Percentiles rank a stretch among this genome's conserved stretches.
Evolutionary conservation across 1,140 invertebrate species (phyloP).

Genomic region (Lepidostoma basale): DNA sequence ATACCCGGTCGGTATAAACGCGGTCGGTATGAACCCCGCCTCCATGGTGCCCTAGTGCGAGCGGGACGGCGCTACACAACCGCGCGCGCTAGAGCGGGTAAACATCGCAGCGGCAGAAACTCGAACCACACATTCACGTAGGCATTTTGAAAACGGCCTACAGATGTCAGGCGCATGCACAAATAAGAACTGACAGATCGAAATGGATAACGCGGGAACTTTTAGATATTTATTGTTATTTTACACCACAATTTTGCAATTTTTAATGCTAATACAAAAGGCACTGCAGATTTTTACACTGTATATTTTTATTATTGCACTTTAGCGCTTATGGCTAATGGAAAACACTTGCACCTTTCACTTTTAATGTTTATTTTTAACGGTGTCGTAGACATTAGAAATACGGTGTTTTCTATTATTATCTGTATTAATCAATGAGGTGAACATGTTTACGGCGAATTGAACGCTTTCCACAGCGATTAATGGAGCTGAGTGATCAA

Average conservation of each 20-base stretch:
- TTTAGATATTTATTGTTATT: neutral
- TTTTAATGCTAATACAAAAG: neutral
- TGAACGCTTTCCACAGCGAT: neutral
- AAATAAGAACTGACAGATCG: neutral
- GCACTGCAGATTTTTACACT: neutral
- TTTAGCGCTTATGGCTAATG: neutral
- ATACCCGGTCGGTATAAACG: conserved; percentile 50
- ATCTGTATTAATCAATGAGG: neutral
- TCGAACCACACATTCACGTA: neutral
- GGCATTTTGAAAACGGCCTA: neutral
- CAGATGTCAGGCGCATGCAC: neutral
- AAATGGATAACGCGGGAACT: neutral
- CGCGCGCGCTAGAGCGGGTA: conserved; percentile 7
- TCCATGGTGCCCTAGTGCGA: conserved; percentile 52
- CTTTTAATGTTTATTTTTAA: neutral
- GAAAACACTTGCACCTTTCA: neutral
- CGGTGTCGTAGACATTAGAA: neutral
- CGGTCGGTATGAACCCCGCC: conserved; percentile 59
- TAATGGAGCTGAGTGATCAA: neutral
- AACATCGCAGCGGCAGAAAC: neutral
- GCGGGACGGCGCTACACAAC: conserved; percentile 48
- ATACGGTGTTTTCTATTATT: neutral
- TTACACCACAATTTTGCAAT: too few species aligned
- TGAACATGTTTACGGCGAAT: neutral
- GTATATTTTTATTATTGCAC: neutral